Evolutionary conservation across 2,797 vertebrate species (phyloP).

Genomic region (Alectoris magna): DNA sequence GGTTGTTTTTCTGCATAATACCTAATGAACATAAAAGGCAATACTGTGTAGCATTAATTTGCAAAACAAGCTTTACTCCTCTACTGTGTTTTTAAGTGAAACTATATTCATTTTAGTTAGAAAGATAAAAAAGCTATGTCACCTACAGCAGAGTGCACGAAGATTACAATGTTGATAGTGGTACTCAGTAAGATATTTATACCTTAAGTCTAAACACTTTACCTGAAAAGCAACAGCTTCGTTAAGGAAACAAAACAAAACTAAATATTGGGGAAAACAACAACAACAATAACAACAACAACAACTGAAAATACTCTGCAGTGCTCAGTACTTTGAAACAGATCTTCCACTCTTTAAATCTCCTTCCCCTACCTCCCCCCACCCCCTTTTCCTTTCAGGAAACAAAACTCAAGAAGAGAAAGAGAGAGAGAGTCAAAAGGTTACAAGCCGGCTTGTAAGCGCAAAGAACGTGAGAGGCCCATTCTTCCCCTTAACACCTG

Average conservation of each 20-base stretch:
- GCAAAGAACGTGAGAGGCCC: slow-evolving; percentile 72
- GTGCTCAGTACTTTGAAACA: slow-evolving; percentile 53
- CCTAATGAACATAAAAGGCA: not conserved
- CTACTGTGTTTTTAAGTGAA: not conserved
- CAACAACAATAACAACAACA: no score
- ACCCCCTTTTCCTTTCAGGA: slow-evolving; percentile 70
- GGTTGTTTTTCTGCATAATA: not conserved
- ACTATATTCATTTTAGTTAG: not conserved
- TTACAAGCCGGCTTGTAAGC: slow-evolving; percentile 64
- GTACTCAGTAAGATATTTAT: not conserved
- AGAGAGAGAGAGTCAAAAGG: slow-evolving; percentile 71
- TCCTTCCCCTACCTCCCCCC: slow-evolving; percentile 18
- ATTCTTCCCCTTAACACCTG: slow-evolving; percentile 74
- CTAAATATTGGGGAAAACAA: not conserved
- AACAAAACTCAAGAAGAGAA: slow-evolving; percentile 69
- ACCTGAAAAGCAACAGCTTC: not conserved
- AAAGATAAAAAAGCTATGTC: not conserved
- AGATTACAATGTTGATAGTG: not conserved
- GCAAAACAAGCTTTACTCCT: not conserved
- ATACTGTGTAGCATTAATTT: not conserved
- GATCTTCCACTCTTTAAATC: slow-evolving; percentile 29
- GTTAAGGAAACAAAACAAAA: slow-evolving; percentile 46
- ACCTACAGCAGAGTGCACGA: not conserved
- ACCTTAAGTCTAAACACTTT: not conserved
- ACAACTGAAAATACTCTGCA: not conserved